Conservation (phyloP, 2,888 invertebrate genomes). For the Papilio protenor region DNA sequence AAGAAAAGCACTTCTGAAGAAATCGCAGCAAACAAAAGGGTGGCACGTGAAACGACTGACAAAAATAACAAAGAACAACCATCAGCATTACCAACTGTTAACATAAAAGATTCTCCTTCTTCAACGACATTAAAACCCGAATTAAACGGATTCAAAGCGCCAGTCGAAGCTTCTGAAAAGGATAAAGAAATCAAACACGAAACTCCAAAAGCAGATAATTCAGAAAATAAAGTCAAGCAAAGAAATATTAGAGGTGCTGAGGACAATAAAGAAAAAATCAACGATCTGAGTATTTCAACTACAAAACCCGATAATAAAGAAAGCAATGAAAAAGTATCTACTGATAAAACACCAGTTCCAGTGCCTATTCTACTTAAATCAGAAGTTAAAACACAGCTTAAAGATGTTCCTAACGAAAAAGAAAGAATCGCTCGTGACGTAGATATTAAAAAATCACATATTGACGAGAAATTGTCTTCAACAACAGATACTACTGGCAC, state of each 20-base stretch:
- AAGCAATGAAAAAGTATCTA: not conserved
- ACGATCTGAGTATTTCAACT: not conserved
- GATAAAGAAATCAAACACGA: not conserved
- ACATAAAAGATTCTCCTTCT: not conserved
- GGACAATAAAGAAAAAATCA: not conserved
- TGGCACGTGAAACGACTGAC: conserved; percentile 17
- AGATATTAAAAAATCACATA: not conserved
- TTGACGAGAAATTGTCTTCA: not conserved
- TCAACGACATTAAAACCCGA: conserved; percentile 13
- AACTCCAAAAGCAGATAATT: not conserved
- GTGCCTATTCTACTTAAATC: conserved; percentile 17
- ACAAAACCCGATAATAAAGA: not conserved
- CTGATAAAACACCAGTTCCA: not conserved
- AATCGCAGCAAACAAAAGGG: conserved; percentile 5
- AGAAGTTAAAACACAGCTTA: not conserved
- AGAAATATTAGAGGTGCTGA: conserved; percentile 18
- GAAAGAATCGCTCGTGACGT: conserved; percentile 35
- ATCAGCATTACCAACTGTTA: not conserved
- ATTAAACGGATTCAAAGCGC: not conserved
- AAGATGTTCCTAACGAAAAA: not conserved
- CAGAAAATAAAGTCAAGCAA: conserved; percentile 13
- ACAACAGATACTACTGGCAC: not conserved
- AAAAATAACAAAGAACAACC: conserved; percentile 5
- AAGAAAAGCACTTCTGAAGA: not conserved
- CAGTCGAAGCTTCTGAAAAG: not conserved